phyloP scores from a whole-genome alignment of 2,113 vertebrate species.

The Scopus umbretta region DNA sequence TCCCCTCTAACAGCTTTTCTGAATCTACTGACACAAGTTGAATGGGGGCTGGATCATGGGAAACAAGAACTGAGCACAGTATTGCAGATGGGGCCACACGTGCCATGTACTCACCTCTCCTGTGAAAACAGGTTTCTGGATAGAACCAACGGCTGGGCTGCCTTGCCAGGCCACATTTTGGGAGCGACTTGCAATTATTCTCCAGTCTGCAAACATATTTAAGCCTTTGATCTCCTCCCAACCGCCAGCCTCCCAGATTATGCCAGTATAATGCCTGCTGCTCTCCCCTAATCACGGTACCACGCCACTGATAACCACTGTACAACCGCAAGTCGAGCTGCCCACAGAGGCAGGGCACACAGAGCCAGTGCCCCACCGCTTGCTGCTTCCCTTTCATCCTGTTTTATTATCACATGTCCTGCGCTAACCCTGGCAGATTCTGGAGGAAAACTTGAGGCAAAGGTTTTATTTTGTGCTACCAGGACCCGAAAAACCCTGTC shows the following conservation, averaged over 20 bases:
- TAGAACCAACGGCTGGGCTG: fast-evolving
- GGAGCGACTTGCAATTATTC: background rate
- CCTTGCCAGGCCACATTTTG: background rate
- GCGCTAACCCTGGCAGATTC: background rate
- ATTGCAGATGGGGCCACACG: background rate
- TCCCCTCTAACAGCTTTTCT: background rate
- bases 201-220: background rate
- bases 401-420: background rate
- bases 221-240: conserved; percentile 45
- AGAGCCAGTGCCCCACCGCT: background rate
- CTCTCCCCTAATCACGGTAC: background rate
- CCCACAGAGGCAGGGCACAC: background rate
- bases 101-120: background rate
- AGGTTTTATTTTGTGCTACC: background rate
- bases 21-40: background rate
- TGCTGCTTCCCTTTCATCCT: background rate
- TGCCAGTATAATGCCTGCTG: background rate
- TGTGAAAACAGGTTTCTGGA: background rate
- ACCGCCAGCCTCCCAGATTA: background rate
- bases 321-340: background rate
- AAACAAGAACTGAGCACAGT: fast-evolving
- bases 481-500: fast-evolving
- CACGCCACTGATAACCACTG: fast-evolving
- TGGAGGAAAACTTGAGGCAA: background rate
- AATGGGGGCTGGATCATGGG: fast-evolving